Evolutionary conservation across 2,113 vertebrate genomes (phyloP).

Genomic region (Tachysurus fulvidraco): DNA sequence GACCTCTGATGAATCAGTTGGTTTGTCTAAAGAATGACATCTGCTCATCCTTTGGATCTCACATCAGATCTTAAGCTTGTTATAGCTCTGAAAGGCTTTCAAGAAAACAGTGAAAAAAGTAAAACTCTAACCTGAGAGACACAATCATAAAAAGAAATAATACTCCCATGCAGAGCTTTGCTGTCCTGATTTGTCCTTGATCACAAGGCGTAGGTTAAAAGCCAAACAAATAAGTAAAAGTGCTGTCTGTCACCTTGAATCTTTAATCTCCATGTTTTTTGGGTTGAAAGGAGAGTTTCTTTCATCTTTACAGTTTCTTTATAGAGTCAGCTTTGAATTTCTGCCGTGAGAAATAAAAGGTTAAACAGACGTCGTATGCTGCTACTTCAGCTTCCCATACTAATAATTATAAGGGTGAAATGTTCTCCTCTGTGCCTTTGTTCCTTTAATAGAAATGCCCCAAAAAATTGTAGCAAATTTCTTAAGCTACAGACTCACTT

Average conservation of each 20-base stretch:
- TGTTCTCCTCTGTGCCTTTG: constrained; percentile 36
- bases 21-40: constrained; percentile 17
- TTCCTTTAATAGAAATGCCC: constrained; percentile 28
- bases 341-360: neutral
- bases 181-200: constrained; percentile 11
- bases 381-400: neutral
- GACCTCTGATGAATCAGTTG: constrained; percentile 9
- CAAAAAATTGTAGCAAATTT: constrained; percentile 28
- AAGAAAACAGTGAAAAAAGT: neutral
- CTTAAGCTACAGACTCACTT: constrained; percentile 27
- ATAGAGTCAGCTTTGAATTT: neutral
- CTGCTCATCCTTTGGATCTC: constrained; percentile 13
- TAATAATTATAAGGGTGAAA: constrained; percentile 15
- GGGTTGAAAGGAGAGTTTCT: neutral
- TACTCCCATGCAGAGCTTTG: neutral
- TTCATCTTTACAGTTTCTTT: neutral
- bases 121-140: neutral
- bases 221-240: constrained; percentile 12
- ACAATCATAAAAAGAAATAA: neutral
- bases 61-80: neutral
- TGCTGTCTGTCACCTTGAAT: neutral
- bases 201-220: neutral
- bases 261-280: neutral
- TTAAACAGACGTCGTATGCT: constrained; percentile 18
- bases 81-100: constrained; percentile 26